Conservation (phyloP, 2,888 invertebrate species). For the Chrysotoxum bicinctum region DNA sequence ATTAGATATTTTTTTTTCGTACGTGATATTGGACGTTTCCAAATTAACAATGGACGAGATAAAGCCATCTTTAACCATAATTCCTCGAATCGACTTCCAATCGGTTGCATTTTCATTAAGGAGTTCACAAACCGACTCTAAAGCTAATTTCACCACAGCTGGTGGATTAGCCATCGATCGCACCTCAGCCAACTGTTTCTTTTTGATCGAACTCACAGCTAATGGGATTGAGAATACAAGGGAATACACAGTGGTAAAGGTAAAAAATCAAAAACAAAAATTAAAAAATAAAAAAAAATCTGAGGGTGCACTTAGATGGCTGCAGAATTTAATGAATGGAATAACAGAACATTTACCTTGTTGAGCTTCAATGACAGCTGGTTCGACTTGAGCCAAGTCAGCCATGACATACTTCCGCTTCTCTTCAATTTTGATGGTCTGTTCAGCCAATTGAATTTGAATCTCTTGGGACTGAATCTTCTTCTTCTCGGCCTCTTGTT, state of each 20-base stretch:
- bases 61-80: conserved; percentile 97
- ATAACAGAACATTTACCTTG: conserved; percentile 85
- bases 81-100: conserved; percentile 95
- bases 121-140: conserved; percentile 96
- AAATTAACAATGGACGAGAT: conserved; percentile 97
- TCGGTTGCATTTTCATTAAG: conserved; percentile 95
- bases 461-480: conserved; percentile 99
- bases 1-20: conserved; percentile 79
- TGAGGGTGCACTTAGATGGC: conserved; percentile 24
- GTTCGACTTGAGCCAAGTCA: conserved; percentile 98
- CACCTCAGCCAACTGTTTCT: conserved; percentile 96
- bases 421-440: conserved; percentile 95
- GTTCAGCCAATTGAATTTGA: conserved; percentile 91
- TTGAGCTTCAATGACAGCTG: conserved; percentile 99
- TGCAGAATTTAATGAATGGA: conserved; percentile 24
- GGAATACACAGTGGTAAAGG: conserved; percentile 57
- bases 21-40: conserved; percentile 95
- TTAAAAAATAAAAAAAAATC: conserved; percentile 47
- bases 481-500: conserved; percentile 99
- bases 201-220: conserved; percentile 97
- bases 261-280: conserved; percentile 55
- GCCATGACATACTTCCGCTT: conserved; percentile 97
- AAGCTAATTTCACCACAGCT: conserved; percentile 93
- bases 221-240: conserved; percentile 62
- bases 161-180: conserved; percentile 97